A percentile compares a stretch with the other conserved stretches of the same genome.
These are phyloP conservation scores for Apis mellifera DNA, from an alignment of 1,140 invertebrate genomes.

Conservation along the genomic window Amel_HAv3.1 CM009939.2:4149001-4149500, in stretches of 20 bases:
- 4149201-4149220: slow-evolving; percentile 12
- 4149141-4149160: slow-evolving; percentile 12
- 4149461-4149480: background rate
- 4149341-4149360: background rate
- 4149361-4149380: slow-evolving; percentile 28
- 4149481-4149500: slow-evolving; percentile 29
- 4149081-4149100: too few relatives aligned
- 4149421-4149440: background rate
- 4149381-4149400: background rate
- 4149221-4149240: background rate
- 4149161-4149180: background rate
- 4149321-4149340: slow-evolving; percentile 4
- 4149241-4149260: background rate
- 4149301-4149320: too few relatives aligned
- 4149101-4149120: background rate
- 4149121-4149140: background rate
- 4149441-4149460: background rate
- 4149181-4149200: background rate
- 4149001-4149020: slow-evolving; percentile 11
- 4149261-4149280: background rate
- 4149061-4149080: slow-evolving; percentile 34
- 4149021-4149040: slow-evolving; percentile 23
- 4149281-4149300: background rate
- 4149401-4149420: background rate
- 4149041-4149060: slow-evolving; percentile 30